Evolutionary conservation across 2,797 vertebrate genomes (phyloP), one percentile per base, ranked within the genome.

Genomic region (Knipowitschia caucasica): DNA sequence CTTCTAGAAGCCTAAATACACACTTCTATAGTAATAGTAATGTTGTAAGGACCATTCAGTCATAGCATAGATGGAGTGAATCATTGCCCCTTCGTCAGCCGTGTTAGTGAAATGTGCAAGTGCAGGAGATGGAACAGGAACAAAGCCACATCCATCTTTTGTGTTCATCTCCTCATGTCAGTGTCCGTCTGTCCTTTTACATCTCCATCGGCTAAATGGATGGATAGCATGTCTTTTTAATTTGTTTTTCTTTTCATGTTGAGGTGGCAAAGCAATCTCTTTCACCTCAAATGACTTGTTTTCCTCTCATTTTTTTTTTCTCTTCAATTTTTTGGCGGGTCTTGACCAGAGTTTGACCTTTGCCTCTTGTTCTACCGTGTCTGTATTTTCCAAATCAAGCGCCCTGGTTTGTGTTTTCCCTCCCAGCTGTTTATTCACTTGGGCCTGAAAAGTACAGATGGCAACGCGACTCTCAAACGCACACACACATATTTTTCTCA

Each of bases 401-500:
- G 86, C 87, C 90, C 91, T 91, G 83, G 86, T 89, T 92, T n/a
- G 89, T 91, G 89, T 91, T 93, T 94, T 91, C 89, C 91, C 86
- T 86, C 91, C 94, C 93, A 94, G 93, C 93, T 95, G 92, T 94
- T n/a, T 94, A 89, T 92, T 78, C 91, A 81, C 92, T 92, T 91
- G n/a, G 89, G 89, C 91, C 92, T 92, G 92, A 93, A 92, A 91
- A 86, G 75, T 89, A 91, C 90, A 92, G 91, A 91, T 93, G 94
- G 93, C 91, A 85, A 49, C 46, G 92, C 90, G 88, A 91, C 91
- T 92, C 91, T 93, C 54, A 63, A 64, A 56, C 55, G 57, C 47
- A 56, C 53, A 43, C 45, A 42, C 42, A 54, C 45, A 53, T 35
- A 53, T 35, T 75, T 49, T 75, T 85, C 71, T 69, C 71, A 77